Evolutionary conservation across 37 sponge, comb jelly and placozoan genomes (phyloP), one percentile per base, ranked within the genome.

Genomic region (Haliclona indistincta): DNA sequence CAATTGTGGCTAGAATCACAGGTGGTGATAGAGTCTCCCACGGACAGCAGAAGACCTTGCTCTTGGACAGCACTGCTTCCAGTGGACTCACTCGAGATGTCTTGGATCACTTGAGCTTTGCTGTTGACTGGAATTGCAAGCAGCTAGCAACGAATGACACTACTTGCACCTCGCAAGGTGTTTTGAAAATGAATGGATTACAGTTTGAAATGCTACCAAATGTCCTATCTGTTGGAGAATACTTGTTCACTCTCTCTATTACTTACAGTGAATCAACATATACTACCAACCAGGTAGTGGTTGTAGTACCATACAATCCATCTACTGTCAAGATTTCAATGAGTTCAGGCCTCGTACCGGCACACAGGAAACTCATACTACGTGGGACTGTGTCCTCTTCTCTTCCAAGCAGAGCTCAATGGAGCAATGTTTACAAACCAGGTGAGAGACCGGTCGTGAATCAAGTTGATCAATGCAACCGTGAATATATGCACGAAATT

Each of bases 141-240:
- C 63, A 26, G 3, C 4, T 77, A 47, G 51, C 45, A 17, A 42
- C 25, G 38, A 2, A 22, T 71, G 51, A 47, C n/a, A n/a, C n/a
- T n/a, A n/a, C n/a, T n/a, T n/a, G n/a, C n/a, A n/a, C n/a, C n/a
- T n/a, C n/a, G n/a, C n/a, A n/a, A n/a, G n/a, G n/a, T n/a, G n/a
- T n/a, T n/a, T n/a, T n/a, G n/a, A n/a, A n/a, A n/a, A n/a, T n/a
- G n/a, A n/a, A n/a, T n/a, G n/a, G n/a, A n/a, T n/a, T n/a, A 29
- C 38, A 23, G 30, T 35, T 43, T 43, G n/a, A 42, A 22, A 75
- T 7, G 11, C 20, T 80, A 42, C 63, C 63, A 22, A 38, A 29
- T 36, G 63, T 51, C 22, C 71, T 80, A 34, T 39, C 45, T 30
- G 54, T 64, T 25, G 82, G 73, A 5, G 68, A n/a, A 3, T 73